A percentile compares a stretch with the other conserved stretches of the same genome.
These are phyloP conservation scores for Sinopyrophorus schimmeli DNA, from an alignment of 2,888 invertebrate genomes.

Conservation along the genomic window DNA sequence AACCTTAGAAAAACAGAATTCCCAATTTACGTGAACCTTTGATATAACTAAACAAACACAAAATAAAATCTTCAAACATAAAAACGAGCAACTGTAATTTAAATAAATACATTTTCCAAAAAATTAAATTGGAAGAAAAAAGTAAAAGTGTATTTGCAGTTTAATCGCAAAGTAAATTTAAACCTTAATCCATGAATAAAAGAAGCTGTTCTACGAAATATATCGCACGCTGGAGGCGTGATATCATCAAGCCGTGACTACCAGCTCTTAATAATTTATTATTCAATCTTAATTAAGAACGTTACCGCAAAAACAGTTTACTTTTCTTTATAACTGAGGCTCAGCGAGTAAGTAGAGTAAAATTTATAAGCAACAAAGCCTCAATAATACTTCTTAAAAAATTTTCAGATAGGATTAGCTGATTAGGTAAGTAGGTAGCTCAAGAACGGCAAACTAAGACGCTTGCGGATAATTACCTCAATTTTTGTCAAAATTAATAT, in stretches of 20 bases:
- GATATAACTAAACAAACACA: too few species aligned
- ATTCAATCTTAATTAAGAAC: constrained; percentile 27
- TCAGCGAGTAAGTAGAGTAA: not conserved
- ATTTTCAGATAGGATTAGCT: not conserved
- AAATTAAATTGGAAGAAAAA: too few species aligned
- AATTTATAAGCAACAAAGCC: constrained; percentile 5
- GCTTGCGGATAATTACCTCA: too few species aligned
- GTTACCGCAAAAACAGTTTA: constrained; percentile 15
- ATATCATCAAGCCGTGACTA: constrained; percentile 12
- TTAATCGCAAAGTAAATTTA: constrained; percentile 14
- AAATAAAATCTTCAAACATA: too few species aligned
- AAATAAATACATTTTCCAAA: too few species aligned
- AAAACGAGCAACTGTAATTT: too few species aligned
- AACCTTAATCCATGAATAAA: constrained; percentile 19
- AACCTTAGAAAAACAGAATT: too few species aligned
- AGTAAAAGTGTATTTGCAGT: not conserved
- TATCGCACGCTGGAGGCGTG: constrained; percentile 15
- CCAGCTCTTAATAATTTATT: constrained; percentile 26
- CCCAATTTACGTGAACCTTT: too few species aligned
- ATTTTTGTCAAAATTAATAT: too few species aligned
- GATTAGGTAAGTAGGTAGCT: too few species aligned
- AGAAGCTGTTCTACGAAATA: constrained; percentile 17
- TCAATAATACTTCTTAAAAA: constrained; percentile 6
- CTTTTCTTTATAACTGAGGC: constrained; percentile 8
- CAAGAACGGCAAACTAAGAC: too few species aligned